These are phyloP conservation scores for Cyclophora albipunctata DNA, from an alignment of 2,888 invertebrate species.

Conservation along the genomic window DNA sequence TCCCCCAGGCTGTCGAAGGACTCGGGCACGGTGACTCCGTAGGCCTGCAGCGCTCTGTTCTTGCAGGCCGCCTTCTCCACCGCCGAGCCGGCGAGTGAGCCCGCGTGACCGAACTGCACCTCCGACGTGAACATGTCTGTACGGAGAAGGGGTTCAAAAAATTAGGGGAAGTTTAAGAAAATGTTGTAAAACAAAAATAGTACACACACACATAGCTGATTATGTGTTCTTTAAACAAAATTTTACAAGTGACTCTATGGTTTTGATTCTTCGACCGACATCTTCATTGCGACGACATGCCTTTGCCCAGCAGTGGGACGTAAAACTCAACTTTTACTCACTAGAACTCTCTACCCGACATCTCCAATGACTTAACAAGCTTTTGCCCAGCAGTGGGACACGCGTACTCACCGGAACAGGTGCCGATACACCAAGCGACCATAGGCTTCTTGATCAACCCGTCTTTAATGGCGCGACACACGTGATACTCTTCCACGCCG, in stretches of 20 bases:
- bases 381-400: no score
- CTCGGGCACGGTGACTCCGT: constrained; percentile 92
- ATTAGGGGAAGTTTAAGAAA: neutral
- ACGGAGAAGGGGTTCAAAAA: neutral
- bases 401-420: constrained; percentile 77
- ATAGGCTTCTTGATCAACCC: constrained; percentile 92
- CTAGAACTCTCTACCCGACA: no score
- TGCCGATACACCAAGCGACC: constrained; percentile 99
- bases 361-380: no score
- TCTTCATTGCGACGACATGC: neutral
- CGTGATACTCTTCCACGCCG: constrained; percentile 97
- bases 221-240: no score
- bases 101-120: constrained; percentile 99
- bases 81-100: constrained; percentile 96
- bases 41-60: constrained; percentile 86
- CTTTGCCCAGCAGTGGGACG: no score
- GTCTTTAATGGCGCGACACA: constrained; percentile 88
- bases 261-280: no score
- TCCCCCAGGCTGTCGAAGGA: constrained; percentile 92
- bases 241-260: no score
- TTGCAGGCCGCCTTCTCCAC: constrained; percentile 95
- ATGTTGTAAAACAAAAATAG: no score
- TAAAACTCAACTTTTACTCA: no score
- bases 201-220: no score
- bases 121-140: constrained; percentile 88